These are phyloP conservation scores for Pandemis corylana DNA, from an alignment of 2,888 invertebrate species.

Conservation along the genomic window DNA sequence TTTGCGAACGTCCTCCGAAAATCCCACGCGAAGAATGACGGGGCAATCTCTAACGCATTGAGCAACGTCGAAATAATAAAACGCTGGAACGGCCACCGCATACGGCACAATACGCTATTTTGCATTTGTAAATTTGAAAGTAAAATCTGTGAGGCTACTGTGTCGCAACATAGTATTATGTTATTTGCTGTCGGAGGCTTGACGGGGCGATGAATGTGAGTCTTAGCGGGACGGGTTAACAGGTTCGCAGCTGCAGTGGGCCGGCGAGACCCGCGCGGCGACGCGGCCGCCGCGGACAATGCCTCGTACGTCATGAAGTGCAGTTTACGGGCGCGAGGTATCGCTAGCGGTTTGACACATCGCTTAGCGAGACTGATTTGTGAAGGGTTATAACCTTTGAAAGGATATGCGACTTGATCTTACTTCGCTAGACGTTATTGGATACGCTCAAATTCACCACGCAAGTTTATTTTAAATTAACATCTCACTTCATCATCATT, in stretches of 20 bases:
- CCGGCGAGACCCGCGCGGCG: slow-evolving; percentile 46
- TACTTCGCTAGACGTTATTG: slow-evolving; percentile 47
- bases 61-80: slow-evolving; percentile 70
- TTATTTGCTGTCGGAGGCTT: slow-evolving; percentile 28
- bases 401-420: slow-evolving; percentile 51
- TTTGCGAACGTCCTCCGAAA: slow-evolving; percentile 42
- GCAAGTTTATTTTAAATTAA: slow-evolving; percentile 7
- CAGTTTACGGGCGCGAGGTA: slow-evolving; percentile 76
- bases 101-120: slow-evolving; percentile 80
- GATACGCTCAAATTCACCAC: slow-evolving; percentile 38
- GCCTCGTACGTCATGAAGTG: slow-evolving; percentile 74
- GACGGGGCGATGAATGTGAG: slow-evolving; percentile 37
- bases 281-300: slow-evolving; percentile 65
- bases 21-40: slow-evolving; percentile 58
- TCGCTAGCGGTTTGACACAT: slow-evolving; percentile 76
- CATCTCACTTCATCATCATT: background rate
- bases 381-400: slow-evolving; percentile 64
- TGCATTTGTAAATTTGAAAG: slow-evolving; percentile 77
- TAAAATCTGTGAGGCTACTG: slow-evolving; percentile 77
- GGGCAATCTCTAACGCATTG: slow-evolving; percentile 61
- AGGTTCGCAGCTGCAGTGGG: slow-evolving; percentile 36
- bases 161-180: slow-evolving; percentile 74
- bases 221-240: slow-evolving; percentile 53
- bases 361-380: slow-evolving; percentile 78
- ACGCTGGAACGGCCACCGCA: slow-evolving; percentile 60